Evolutionary conservation across 2,888 invertebrate species (phyloP).

Genomic region (Drosophila stalkeri): DNA sequence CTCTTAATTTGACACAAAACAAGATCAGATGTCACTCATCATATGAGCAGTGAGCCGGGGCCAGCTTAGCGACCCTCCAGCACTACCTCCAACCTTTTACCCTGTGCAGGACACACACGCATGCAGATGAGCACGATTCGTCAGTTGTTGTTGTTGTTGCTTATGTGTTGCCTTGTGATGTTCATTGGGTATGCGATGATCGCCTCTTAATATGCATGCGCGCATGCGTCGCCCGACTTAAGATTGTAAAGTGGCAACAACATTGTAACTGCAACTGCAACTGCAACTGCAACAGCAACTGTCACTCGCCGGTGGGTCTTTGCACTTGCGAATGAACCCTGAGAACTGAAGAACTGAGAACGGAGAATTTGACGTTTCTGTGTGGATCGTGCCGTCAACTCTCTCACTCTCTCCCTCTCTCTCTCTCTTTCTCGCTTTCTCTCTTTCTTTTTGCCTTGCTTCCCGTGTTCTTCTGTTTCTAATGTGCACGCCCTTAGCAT

Average conservation of each 20-base stretch:
- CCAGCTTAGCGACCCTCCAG: constrained; percentile 18
- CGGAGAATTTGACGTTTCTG: neutral
- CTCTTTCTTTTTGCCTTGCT: neutral
- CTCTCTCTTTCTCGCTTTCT: neutral
- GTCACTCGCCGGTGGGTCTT: constrained; percentile 54
- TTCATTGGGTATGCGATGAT: constrained; percentile 38
- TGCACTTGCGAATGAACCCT: constrained; percentile 57
- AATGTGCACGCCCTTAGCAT: constrained; percentile 73
- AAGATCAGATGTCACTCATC: constrained; percentile 83
- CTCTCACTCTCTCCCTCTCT: neutral
- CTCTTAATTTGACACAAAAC: constrained; percentile 84
- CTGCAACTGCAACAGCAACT: constrained; percentile 46
- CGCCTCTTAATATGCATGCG: constrained; percentile 77
- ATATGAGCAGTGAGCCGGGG: constrained; percentile 45
- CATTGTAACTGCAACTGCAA: constrained; percentile 42
- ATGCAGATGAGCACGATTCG: constrained; percentile 55
- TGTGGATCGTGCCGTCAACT: constrained; percentile 42
- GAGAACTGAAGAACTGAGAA: neutral
- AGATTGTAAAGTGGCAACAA: constrained; percentile 60
- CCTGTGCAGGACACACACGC: constrained; percentile 49
- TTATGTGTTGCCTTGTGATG: neutral
- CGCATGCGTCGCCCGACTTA: constrained; percentile 75
- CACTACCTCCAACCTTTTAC: neutral
- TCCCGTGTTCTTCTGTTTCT: constrained; percentile 34
- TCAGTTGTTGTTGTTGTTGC: constrained; percentile 1